Evolutionary conservation across 1,140 invertebrate species (phyloP).

Genomic region (Parasteatoda tepidariorum): DNA sequence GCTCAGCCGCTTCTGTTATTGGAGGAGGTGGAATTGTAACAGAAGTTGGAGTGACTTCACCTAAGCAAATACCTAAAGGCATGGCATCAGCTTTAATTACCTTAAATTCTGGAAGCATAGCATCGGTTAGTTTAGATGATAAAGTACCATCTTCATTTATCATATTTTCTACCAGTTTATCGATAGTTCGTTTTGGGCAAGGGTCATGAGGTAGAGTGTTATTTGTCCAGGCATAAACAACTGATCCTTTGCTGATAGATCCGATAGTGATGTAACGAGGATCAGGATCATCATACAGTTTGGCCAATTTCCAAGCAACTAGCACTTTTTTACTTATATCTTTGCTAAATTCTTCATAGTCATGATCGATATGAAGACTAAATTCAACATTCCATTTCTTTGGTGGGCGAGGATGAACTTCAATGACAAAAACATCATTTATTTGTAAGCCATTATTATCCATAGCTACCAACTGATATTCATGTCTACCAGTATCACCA

Average conservation of each 20-base stretch:
- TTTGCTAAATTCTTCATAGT: constrained; percentile 78
- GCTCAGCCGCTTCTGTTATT: constrained; percentile 68
- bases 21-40: constrained; percentile 65
- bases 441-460: constrained; percentile 76
- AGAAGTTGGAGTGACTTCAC: constrained; percentile 69
- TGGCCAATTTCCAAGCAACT: constrained; percentile 81
- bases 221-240: constrained; percentile 82
- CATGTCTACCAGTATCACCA: constrained; percentile 76
- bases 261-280: constrained; percentile 78
- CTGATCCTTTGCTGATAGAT: constrained; percentile 71
- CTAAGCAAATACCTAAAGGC: constrained; percentile 79
- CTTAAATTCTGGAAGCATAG: constrained; percentile 82
- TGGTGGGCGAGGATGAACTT: constrained; percentile 73
- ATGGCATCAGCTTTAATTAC: constrained; percentile 79
- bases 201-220: constrained; percentile 75
- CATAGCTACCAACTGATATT: constrained; percentile 81
- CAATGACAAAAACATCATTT: constrained; percentile 83
- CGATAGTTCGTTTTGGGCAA: constrained; percentile 83
- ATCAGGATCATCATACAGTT: constrained; percentile 81
- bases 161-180: constrained; percentile 75
- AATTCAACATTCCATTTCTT: constrained; percentile 75
- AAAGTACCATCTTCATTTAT: constrained; percentile 70
- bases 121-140: constrained; percentile 74
- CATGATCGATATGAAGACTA: constrained; percentile 78
- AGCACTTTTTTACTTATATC: constrained; percentile 74